Evolutionary conservation across 2,113 vertebrate species (phyloP).

Genomic region (Mustela nigripes): DNA sequence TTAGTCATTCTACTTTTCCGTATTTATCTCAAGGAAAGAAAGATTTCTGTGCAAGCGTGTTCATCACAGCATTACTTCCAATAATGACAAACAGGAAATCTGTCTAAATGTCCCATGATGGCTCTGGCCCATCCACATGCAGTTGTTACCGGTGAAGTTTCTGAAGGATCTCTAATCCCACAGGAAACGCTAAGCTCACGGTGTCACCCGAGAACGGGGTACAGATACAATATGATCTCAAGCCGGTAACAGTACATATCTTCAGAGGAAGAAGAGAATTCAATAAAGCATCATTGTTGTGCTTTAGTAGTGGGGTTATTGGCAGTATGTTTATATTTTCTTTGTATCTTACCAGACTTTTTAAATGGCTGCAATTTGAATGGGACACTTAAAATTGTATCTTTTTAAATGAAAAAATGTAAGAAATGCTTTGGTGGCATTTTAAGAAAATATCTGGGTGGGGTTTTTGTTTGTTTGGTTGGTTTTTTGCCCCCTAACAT

Average conservation of each 20-base stretch:
- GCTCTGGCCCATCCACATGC: neutral
- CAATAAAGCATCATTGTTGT: neutral
- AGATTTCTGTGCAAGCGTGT: neutral
- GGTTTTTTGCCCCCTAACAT: neutral
- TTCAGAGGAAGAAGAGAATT: conserved; percentile 33
- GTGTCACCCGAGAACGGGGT: neutral
- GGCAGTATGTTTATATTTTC: conserved; percentile 28
- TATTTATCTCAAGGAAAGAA: conserved; percentile 43
- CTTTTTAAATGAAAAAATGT: neutral
- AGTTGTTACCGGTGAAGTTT: conserved; percentile 9
- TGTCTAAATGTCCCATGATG: neutral
- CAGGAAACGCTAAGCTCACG: neutral
- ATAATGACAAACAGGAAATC: conserved; percentile 28
- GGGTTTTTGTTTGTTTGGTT: no score
- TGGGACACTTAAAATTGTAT: neutral
- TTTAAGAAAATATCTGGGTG: neutral
- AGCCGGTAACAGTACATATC: neutral
- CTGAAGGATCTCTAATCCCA: conserved; percentile 20
- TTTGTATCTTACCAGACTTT: neutral
- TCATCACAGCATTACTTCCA: conserved; percentile 15
- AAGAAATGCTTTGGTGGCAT: neutral
- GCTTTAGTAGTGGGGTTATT: conserved; percentile 1
- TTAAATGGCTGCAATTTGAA: neutral
- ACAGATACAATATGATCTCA: neutral
- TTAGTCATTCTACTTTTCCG: neutral